phyloP scores from a whole-genome alignment of 2,888 invertebrate species.

The Drosophila antonietae region DNA sequence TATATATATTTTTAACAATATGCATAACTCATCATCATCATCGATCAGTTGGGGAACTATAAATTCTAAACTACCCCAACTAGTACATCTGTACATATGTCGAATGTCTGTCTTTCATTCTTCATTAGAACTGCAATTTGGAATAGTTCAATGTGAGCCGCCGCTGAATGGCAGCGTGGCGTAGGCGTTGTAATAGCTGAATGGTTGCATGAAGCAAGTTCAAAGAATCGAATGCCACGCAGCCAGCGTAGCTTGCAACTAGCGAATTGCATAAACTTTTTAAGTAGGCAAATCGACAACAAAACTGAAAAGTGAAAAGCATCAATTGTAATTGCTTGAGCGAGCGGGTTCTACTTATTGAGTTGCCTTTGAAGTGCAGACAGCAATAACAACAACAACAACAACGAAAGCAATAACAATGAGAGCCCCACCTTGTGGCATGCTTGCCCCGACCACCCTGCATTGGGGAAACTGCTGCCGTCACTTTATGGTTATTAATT shows the following conservation, averaged over 20 bases:
- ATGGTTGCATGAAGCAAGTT: constrained; percentile 54
- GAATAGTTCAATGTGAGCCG: not conserved
- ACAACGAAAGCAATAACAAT: not conserved
- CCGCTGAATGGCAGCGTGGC: constrained; percentile 11
- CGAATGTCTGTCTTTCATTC: not conserved
- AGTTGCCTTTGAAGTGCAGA: constrained; percentile 51
- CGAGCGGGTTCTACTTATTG: constrained; percentile 28
- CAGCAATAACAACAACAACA: constrained; percentile 5
- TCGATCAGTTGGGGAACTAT: not conserved
- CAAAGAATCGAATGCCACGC: constrained; percentile 49
- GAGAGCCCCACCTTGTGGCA: constrained; percentile 11
- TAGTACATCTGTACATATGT: not conserved
- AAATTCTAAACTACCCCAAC: not conserved
- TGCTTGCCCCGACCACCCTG: constrained; percentile 41
- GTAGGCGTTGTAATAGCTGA: constrained; percentile 10
- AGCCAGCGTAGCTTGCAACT: constrained; percentile 39
- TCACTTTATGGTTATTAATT: constrained; percentile 84
- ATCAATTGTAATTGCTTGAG: constrained; percentile 37
- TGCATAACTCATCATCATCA: not conserved
- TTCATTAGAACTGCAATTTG: constrained; percentile 1
- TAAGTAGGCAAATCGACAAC: constrained; percentile 46
- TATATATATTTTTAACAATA: not conserved
- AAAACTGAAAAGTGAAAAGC: constrained; percentile 45
- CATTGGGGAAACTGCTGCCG: constrained; percentile 76
- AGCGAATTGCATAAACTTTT: constrained; percentile 24